phyloP scores from a whole-genome alignment of 2,888 invertebrate genomes.

The Ennomos erosarius region DNA sequence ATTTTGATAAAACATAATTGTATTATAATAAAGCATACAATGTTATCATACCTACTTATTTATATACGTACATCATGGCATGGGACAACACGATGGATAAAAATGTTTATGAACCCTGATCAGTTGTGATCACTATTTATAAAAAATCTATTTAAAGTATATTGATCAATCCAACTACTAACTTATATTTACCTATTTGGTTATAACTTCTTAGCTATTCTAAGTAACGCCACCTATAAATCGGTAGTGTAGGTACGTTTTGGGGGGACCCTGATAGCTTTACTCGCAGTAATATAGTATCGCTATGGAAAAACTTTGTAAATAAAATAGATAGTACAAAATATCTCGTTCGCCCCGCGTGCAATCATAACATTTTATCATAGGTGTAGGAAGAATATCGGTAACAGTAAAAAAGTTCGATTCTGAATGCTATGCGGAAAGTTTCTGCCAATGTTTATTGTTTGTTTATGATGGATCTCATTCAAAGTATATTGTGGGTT shows the following conservation, averaged over 20 bases:
- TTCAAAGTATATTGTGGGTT: slow-evolving; percentile 47
- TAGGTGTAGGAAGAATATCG: slow-evolving; percentile 80
- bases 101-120: too few relatives aligned
- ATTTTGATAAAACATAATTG: too few relatives aligned
- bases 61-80: too few relatives aligned
- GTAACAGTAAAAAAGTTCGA: slow-evolving; percentile 73
- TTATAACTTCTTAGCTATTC: slow-evolving; percentile 21
- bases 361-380: slow-evolving; percentile 79
- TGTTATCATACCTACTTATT: too few relatives aligned
- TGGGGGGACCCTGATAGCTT: slow-evolving; percentile 57
- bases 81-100: too few relatives aligned
- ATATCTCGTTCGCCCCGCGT: slow-evolving; percentile 59
- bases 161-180: background rate
- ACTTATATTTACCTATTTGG: slow-evolving; percentile 27
- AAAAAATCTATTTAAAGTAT: too few relatives aligned
- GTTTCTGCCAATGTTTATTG: slow-evolving; percentile 66
- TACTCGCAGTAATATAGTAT: slow-evolving; percentile 67
- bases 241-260: slow-evolving; percentile 50
- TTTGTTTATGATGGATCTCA: slow-evolving; percentile 64
- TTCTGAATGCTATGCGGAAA: slow-evolving; percentile 66
- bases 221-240: slow-evolving; percentile 37
- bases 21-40: too few relatives aligned
- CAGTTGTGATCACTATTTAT: too few relatives aligned
- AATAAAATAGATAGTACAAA: slow-evolving; percentile 77
- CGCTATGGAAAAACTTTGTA: slow-evolving; percentile 74